A percentile compares a stretch with the other conserved stretches of the same genome.
phyloP scores from a whole-genome alignment of 2,888 invertebrate species.

The Ischnura elegans region DNA sequence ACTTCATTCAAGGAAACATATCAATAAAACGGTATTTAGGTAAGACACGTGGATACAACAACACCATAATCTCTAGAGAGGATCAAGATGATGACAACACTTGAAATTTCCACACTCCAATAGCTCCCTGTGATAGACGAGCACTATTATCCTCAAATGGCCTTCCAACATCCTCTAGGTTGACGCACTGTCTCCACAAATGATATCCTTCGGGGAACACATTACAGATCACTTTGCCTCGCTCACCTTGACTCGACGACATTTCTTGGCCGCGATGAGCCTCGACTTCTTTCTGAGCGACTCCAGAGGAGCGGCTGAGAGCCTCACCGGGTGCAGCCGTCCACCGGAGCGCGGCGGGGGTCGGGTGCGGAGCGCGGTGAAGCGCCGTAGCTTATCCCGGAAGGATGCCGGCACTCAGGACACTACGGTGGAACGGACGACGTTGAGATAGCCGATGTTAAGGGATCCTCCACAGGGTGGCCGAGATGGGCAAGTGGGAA shows the following conservation, averaged over 20 bases:
- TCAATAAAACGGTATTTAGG: too few relatives aligned
- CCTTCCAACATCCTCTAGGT: not conserved
- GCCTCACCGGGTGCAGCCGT: conserved; percentile 21
- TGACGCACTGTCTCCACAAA: not conserved
- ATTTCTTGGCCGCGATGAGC: conserved; percentile 90
- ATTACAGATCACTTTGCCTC: not conserved
- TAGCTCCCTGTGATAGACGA: too few relatives aligned
- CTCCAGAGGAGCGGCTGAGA: conserved; percentile 82
- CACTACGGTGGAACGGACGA: not conserved
- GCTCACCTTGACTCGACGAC: conserved; percentile 90
- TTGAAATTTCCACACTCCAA: too few relatives aligned
- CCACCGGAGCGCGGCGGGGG: not conserved
- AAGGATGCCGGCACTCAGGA: conserved; percentile 23
- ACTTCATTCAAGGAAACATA: too few relatives aligned
- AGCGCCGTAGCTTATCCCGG: conserved; percentile 64
- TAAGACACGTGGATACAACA: too few relatives aligned
- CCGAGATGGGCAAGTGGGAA: not conserved
- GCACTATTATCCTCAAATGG: too few relatives aligned
- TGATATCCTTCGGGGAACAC: too few relatives aligned
- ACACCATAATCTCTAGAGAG: too few relatives aligned
- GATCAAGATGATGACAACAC: too few relatives aligned
- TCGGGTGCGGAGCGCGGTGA: not conserved
- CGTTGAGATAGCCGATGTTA: not conserved
- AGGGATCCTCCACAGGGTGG: too few relatives aligned
- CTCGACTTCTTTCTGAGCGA: conserved; percentile 91